Evolutionary conservation across 1,140 invertebrate genomes (phyloP).

Genomic region (Leptopilina boulardi): DNA sequence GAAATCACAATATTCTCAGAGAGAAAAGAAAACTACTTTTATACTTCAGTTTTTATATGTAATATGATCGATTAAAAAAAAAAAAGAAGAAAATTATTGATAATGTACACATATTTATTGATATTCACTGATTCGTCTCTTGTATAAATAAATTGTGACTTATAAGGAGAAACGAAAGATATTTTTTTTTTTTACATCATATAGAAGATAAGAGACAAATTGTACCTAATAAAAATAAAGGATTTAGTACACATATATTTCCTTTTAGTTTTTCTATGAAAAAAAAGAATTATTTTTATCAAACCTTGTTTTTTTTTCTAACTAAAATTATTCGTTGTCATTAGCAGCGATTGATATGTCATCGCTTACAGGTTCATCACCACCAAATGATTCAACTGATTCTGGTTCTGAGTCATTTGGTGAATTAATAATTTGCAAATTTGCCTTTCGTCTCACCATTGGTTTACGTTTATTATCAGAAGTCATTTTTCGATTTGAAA

Average conservation of each 20-base stretch:
- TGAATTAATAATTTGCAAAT: background rate
- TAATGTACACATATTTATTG: constrained; percentile 71
- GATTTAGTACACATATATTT: background rate
- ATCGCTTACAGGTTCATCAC: background rate
- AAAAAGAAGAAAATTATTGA: no score
- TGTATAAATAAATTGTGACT: constrained; percentile 65
- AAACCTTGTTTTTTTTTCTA: background rate
- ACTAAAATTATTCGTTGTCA: background rate
- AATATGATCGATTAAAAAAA: constrained; percentile 57
- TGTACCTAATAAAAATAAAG: background rate
- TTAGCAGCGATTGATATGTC: background rate
- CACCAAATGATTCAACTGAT: background rate
- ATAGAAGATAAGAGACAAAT: background rate
- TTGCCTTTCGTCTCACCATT: background rate
- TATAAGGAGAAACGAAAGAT: constrained; percentile 45
- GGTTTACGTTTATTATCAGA: constrained; percentile 29
- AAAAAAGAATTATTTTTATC: background rate
- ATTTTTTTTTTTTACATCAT: constrained; percentile 6
- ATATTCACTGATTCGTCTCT: constrained; percentile 60
- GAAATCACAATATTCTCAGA: constrained; percentile 35
- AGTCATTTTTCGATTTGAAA: constrained; percentile 29
- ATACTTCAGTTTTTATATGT: constrained; percentile 55
- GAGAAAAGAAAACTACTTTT: constrained; percentile 49
- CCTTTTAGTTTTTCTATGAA: background rate
- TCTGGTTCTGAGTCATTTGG: background rate